Percentiles rank a stretch among this genome's conserved stretches.
Evolutionary conservation across 2,888 invertebrate species (phyloP).

Genomic region (Eilema sororculum): DNA sequence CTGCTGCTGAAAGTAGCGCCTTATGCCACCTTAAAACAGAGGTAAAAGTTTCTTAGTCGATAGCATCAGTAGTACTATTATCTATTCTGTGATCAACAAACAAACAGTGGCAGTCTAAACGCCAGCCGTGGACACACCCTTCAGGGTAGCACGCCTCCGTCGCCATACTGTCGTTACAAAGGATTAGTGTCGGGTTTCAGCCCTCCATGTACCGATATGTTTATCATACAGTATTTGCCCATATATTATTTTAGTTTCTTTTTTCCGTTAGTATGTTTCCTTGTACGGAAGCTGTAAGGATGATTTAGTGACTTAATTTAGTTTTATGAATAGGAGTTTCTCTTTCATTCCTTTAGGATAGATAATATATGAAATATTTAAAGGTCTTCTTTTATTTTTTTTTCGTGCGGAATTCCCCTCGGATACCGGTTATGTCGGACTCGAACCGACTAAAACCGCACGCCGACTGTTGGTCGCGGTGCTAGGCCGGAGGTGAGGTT

Average conservation of each 20-base stretch:
- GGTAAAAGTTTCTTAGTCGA: background rate
- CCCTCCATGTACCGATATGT: constrained; percentile 30
- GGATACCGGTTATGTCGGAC: no score
- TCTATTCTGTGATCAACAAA: no score
- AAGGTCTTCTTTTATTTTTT: background rate
- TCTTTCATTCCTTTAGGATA: background rate
- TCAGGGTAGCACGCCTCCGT: background rate
- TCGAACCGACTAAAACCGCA: no score
- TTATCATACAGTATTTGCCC: constrained; percentile 18
- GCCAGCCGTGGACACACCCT: background rate
- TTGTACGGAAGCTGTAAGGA: background rate
- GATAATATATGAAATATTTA: background rate
- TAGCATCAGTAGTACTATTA: no score
- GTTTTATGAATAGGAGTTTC: background rate
- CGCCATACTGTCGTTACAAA: constrained; percentile 14
- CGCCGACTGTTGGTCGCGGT: no score
- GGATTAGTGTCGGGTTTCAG: constrained; percentile 47
- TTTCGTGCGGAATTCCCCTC: no score
- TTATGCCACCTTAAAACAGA: background rate
- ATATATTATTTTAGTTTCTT: background rate
- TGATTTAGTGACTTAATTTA: background rate
- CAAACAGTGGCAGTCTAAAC: background rate
- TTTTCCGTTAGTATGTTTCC: background rate
- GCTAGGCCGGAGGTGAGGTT: no score
- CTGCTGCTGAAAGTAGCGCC: no score